Evolutionary conservation across 2,797 vertebrate species (phyloP).

Genomic region (Brachyalestes nurse): DNA sequence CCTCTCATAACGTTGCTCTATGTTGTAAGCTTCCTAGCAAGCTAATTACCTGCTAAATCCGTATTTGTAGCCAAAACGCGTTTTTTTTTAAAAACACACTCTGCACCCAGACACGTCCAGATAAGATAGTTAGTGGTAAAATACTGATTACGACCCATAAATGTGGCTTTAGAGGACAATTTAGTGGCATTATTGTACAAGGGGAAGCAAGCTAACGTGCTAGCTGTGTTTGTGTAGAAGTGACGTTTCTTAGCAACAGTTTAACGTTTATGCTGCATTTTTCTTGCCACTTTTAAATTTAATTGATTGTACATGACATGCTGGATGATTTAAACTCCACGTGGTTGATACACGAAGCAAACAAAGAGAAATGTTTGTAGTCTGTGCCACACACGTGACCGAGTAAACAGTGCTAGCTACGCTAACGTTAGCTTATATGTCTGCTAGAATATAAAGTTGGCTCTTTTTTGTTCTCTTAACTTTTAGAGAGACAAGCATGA

Average conservation of each 20-base stretch:
- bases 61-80: not conserved
- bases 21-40: not conserved
- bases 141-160: not conserved
- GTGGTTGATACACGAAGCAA: not conserved
- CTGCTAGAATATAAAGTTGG: no score
- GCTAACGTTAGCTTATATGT: not conserved
- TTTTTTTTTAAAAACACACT: not conserved
- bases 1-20: not conserved
- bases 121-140: not conserved
- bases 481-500: no score
- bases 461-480: no score
- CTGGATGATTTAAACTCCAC: no score
- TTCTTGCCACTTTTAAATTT: not conserved
- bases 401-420: not conserved
- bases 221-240: not conserved
- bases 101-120: not conserved
- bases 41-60: not conserved
- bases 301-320: no score
- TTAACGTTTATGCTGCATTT: not conserved
- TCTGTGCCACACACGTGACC: slow-evolving; percentile 1
- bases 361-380: not conserved
- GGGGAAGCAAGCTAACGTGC: not conserved
- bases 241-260: not conserved
- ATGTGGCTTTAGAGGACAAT: not conserved
- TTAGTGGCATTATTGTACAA: not conserved